Percentiles rank a stretch among this genome's conserved stretches.
phyloP scores from a whole-genome alignment of 2,797 vertebrate genomes.

The Psittacula derbiana region DNA sequence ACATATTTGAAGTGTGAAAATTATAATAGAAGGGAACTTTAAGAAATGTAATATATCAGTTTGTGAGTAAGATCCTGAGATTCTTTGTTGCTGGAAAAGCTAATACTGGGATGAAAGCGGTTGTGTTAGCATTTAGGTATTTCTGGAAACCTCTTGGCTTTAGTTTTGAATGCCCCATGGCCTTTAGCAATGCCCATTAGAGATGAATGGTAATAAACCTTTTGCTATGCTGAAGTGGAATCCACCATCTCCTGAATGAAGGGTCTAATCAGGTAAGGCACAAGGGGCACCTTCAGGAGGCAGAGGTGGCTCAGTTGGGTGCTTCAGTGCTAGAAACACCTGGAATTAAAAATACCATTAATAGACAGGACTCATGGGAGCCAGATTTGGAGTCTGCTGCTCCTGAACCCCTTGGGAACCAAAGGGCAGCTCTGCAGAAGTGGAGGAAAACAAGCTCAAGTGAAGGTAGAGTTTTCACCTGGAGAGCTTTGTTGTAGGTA shows the following conservation, averaged over 20 bases:
- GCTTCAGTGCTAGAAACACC: not conserved
- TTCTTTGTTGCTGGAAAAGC: not conserved
- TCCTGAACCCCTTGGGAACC: not conserved
- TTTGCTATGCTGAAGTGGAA: not conserved
- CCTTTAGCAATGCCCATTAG: not conserved
- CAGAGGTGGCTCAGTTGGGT: not conserved
- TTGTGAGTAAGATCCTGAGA: not conserved
- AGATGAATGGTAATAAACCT: not conserved
- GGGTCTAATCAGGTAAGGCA: not conserved
- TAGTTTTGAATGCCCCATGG: not conserved
- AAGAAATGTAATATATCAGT: not conserved
- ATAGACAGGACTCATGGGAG: fast-evolving
- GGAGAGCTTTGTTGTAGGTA: not conserved
- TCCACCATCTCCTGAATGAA: not conserved
- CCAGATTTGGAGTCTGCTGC: not conserved
- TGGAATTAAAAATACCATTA: not conserved
- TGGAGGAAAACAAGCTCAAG: not conserved
- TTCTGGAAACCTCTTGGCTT: not conserved
- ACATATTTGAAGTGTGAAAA: not conserved
- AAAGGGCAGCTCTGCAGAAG: not conserved
- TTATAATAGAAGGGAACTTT: not conserved
- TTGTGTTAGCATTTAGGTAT: not conserved
- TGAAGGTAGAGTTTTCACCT: not conserved
- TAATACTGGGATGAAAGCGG: not conserved
- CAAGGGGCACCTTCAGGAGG: not conserved